Base-by-base conservation (phyloP, 2,888 invertebrate genomes). In the Thera britannica region DNA sequence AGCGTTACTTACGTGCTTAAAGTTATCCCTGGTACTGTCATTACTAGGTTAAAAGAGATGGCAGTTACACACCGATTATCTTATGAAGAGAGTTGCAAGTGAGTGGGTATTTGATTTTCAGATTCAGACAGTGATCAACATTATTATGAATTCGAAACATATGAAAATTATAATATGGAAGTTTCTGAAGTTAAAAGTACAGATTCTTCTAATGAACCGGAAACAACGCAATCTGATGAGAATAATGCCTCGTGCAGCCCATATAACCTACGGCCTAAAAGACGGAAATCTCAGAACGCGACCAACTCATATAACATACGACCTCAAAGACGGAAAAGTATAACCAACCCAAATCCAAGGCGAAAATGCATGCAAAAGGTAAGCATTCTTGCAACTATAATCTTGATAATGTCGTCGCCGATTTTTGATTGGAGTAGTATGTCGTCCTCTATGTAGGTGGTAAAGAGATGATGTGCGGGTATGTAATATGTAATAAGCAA, bases 181-280 rank as follows among this genome's bases (percentile, higher is more conserved):
- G 5, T 34, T 41, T 11, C 46, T 2, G 56, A 63, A 57, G 3
- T n/a, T 7, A 46, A 64, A 35, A 41, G 2, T 35, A 12, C 12
- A 38, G 5, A 55, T 34, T 5, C 44, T 8, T 12, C 44, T 46
- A 48, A 48, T 38, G 48, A 63, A 36, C 52, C 46, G 1, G 36
- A 48, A 6, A 34, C 44, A 49, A 56, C 36, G 11, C 49, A 56
- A 36, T 49, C 2, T 51, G 44, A 48, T 9, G 56, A 59, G 8
- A 2, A 54, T 35, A 46, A 6, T 38, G 38, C 3, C 38, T 38
- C 6, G 12, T 8, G 6, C 23, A 65, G 49, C 6, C 52, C 12
- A 11, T 41, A 51, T 9, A 59, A 63, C 46, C 23, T 56, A 41
- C 59, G 59, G 44, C 51, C 63, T 36, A 38, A 49, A 56, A 63